Evolutionary conservation across 2,113 vertebrate species (phyloP).

Genomic region (Typhlomys cinereus): DNA sequence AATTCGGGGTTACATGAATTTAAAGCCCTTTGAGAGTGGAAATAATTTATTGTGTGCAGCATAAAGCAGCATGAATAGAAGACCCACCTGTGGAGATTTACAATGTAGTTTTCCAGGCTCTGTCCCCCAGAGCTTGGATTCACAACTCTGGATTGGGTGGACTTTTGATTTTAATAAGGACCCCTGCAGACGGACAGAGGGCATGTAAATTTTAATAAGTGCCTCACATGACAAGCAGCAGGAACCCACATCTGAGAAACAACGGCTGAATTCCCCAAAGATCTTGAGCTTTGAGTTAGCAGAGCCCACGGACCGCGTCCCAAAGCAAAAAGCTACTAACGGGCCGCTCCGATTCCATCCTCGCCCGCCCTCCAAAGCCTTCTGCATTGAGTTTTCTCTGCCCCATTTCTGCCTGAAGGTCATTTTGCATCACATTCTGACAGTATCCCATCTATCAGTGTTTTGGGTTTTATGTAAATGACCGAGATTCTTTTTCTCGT

Average conservation of each 20-base stretch:
- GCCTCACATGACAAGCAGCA: background rate
- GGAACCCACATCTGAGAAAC: slow-evolving; percentile 17
- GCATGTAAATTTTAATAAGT: background rate
- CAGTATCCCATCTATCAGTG: background rate
- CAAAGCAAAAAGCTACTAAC: background rate
- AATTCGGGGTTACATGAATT: background rate
- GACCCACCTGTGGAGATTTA: background rate
- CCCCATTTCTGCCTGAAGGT: background rate
- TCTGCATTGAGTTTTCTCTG: background rate
- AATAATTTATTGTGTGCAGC: slow-evolving; percentile 28
- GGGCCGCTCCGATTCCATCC: rapidly evolving
- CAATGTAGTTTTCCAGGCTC: background rate
- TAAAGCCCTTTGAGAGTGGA: slow-evolving; percentile 1
- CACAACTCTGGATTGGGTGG: background rate
- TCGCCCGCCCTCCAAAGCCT: background rate
- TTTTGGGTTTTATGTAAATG: background rate
- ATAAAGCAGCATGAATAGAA: background rate
- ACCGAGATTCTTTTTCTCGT: background rate
- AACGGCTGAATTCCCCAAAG: background rate
- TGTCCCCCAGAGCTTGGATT: background rate
- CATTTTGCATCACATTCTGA: slow-evolving; percentile 25
- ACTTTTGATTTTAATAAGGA: background rate
- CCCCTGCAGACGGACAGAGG: background rate
- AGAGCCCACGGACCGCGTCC: background rate
- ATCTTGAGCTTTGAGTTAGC: background rate